Base-by-base conservation (phyloP, 64 coral and sea anemone species). In the Porites lutea region DNA sequence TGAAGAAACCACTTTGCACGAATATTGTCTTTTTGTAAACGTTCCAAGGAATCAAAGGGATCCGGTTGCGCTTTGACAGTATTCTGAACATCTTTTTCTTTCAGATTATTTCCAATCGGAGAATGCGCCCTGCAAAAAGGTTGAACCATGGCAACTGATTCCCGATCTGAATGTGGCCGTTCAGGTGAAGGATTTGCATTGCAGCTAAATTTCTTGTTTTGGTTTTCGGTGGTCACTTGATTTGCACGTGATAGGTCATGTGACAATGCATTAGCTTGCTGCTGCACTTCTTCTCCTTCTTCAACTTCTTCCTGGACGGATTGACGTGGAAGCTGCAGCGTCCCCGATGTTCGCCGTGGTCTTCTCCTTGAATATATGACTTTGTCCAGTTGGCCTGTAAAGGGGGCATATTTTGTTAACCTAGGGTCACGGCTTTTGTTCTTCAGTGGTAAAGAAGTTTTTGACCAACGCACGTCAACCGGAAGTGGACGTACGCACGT, bases 1-100 rank as follows among this genome's bases (percentile, higher is more conserved):
- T 52, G 14, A 50, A 52, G 9, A 69, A 84, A 84, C 81, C 61
- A 84, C 45, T 84, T 84, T 52, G 81, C 2, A 51, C 81, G 81
- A 20, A 68, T 64, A 68, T 69, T 21, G 3, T 52, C 62, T 52
- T 69, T 67, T 84, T 23, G 15, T 48, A 65, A 51, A 68, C 37
- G 6, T 22, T 0, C 61, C 0, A 50, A 11, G 15, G 45, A 15
- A 21, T 68, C 63, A 16, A 84, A 12, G 10, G 81, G 18, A 69
- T 63, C 19, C 19, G 16, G 4, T 84, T 68, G 61, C 8, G 4
- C 21, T 67, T 84, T 16, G 4, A 53, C 46, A 18, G 63, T 8
- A 8, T 10, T 12, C 51, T 76, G 6, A 19, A 19, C 22, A 4
- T 21, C n/a, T 8, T 19, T 52, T 67, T 84, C 61, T 4, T 20